These are phyloP conservation scores for Holocentrus rufus DNA, from an alignment of 2,797 vertebrate genomes.

Conservation along the genomic window DNA sequence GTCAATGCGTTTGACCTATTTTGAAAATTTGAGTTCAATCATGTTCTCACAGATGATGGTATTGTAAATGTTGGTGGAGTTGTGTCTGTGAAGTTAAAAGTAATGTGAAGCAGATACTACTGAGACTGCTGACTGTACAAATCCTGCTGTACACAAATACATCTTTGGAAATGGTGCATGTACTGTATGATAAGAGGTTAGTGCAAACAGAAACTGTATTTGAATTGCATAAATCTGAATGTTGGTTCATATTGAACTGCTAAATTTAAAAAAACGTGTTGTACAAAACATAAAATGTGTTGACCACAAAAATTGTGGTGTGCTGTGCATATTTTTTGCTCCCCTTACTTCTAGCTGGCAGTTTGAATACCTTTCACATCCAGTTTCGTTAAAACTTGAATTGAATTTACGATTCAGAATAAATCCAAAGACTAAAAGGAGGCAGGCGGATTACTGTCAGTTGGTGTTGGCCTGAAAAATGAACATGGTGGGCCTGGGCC, in stretches of 20 bases:
- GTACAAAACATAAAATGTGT: background rate
- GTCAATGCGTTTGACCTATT: background rate
- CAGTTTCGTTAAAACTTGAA: no score
- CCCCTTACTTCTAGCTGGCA: background rate
- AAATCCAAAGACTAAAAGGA: no score
- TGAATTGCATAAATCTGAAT: background rate
- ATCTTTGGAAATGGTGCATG: background rate
- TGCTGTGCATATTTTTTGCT: background rate
- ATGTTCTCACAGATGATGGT: background rate
- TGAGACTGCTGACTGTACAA: background rate
- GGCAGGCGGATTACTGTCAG: no score
- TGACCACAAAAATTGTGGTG: background rate
- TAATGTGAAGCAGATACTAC: background rate
- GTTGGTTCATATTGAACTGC: constrained; percentile 6
- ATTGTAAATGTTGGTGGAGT: background rate
- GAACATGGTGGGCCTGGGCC: no score
- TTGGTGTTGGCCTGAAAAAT: no score
- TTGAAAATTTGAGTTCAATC: background rate
- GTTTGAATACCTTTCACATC: no score
- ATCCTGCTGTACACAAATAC: constrained; percentile 1
- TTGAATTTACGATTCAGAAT: no score
- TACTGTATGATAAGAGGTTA: background rate
- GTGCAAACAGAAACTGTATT: background rate
- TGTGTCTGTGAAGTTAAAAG: background rate
- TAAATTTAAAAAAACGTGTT: constrained; percentile 1